Conservation (phyloP, 2,113 vertebrate genomes). For the Dipodomys merriami region DNA sequence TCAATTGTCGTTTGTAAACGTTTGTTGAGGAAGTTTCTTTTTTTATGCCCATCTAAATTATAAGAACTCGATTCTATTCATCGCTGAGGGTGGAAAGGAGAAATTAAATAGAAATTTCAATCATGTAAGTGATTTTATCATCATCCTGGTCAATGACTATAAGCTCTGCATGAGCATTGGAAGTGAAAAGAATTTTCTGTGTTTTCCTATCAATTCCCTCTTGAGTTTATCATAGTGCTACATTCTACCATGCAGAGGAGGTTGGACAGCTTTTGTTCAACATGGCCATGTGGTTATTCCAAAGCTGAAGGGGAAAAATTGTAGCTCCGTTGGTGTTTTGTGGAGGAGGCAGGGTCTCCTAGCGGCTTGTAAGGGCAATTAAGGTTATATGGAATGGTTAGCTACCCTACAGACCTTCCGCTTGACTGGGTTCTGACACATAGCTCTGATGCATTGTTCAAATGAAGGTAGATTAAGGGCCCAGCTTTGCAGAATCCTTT, state of each 20-base stretch:
- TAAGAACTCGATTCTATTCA: neutral
- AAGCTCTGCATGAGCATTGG: neutral
- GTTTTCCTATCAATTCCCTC: neutral
- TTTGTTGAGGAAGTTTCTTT: neutral
- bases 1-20: neutral
- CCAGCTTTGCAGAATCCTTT: neutral
- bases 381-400: neutral
- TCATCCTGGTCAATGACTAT: neutral
- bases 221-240: neutral
- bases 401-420: neutral
- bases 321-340: neutral
- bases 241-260: neutral
- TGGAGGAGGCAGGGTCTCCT: neutral
- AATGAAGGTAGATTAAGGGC: neutral
- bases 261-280: neutral
- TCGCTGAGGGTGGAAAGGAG: neutral
- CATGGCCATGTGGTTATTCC: neutral
- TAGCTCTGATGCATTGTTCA: neutral
- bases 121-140: neutral
- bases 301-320: neutral
- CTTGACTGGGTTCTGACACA: neutral
- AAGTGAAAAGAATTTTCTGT: neutral
- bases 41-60: conserved; percentile 11
- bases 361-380: neutral
- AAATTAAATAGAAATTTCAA: neutral